These are phyloP conservation scores for Bombyx mandarina DNA, from an alignment of 1,140 invertebrate genomes.

Conservation along the genomic window DNA sequence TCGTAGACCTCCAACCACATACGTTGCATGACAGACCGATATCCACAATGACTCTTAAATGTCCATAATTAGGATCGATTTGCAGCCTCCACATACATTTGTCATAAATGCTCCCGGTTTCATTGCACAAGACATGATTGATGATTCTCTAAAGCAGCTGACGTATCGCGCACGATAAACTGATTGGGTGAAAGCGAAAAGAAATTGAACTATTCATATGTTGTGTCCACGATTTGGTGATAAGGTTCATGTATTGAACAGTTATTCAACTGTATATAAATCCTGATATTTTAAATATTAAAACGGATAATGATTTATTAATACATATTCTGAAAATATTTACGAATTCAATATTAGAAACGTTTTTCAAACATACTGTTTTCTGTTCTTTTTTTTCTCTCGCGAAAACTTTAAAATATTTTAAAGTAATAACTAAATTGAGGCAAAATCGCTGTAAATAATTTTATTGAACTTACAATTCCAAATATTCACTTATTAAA, in stretches of 20 bases:
- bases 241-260: too few species aligned
- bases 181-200: too few species aligned
- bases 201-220: too few species aligned
- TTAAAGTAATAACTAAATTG: background rate
- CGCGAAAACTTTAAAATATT: background rate
- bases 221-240: too few species aligned
- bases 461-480: too few species aligned
- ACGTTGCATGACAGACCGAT: conserved; percentile 32
- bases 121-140: conserved; percentile 60
- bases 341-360: background rate
- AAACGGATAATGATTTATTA: too few species aligned
- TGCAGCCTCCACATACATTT: conserved; percentile 44
- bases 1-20: conserved; percentile 20
- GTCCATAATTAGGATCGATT: conserved; percentile 61
- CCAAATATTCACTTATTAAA: too few species aligned
- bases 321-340: too few species aligned
- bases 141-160: conserved; percentile 20
- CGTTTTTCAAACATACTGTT: background rate
- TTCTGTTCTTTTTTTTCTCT: background rate
- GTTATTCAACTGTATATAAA: too few species aligned
- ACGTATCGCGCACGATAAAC: conserved; percentile 3
- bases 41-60: conserved; percentile 52
- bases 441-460: too few species aligned
- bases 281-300: too few species aligned
- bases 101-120: conserved; percentile 41